A percentile compares a stretch with the other conserved stretches of the same genome.
Evolutionary conservation across 2,113 vertebrate species (phyloP).

Genomic region (Callospermophilus lateralis): DNA sequence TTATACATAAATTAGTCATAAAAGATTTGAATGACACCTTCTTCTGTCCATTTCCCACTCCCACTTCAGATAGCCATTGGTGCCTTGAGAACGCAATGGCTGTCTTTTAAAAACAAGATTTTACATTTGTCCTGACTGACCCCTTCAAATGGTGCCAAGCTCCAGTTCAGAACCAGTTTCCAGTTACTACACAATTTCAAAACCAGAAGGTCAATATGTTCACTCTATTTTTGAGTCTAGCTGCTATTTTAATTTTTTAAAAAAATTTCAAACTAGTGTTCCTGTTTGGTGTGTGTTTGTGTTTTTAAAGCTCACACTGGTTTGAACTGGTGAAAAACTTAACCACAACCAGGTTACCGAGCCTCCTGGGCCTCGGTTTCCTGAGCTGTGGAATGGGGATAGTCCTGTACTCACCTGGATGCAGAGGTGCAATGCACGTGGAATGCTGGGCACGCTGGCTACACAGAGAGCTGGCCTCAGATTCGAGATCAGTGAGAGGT

Average conservation of each 20-base stretch:
- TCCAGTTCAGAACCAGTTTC: constrained; percentile 26
- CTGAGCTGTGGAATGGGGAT: background rate
- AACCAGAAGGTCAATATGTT: constrained; percentile 13
- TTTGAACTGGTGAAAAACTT: background rate
- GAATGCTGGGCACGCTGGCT: accelerated
- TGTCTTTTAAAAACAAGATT: background rate
- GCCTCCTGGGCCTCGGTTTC: background rate
- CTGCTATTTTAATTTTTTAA: background rate
- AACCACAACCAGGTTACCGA: background rate
- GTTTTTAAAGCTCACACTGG: background rate
- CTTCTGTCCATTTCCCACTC: background rate
- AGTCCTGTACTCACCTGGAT: background rate
- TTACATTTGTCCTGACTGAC: background rate
- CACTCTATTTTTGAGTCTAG: constrained; percentile 31
- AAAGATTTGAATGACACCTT: background rate
- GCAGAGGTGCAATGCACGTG: accelerated
- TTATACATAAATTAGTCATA: background rate
- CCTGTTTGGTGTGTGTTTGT: background rate
- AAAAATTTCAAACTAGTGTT: background rate
- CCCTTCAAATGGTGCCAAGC: background rate
- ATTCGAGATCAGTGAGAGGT: background rate
- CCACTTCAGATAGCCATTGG: background rate
- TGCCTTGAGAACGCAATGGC: background rate
- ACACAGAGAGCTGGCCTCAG: background rate
- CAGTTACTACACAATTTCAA: constrained; percentile 23